These are phyloP conservation scores for Itoplectis maculator DNA, from an alignment of 2,888 invertebrate genomes.

Conservation along the genomic window DNA sequence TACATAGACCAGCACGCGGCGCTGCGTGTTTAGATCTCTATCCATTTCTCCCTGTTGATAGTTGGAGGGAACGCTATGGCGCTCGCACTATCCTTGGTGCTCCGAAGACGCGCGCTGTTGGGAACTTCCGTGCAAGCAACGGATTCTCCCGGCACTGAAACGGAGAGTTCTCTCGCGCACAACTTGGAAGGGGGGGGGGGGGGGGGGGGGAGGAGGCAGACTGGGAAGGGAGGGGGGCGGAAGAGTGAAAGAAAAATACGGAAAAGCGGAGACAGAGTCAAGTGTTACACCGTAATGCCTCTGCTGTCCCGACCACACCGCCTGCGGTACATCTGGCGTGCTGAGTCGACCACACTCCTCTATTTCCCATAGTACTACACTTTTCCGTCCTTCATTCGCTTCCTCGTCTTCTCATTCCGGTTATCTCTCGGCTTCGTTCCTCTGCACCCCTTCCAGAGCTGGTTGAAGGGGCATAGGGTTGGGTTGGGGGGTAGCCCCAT, in stretches of 20 bases:
- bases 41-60: conserved; percentile 41
- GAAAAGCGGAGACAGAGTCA: conserved; percentile 57
- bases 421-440: conserved; percentile 15
- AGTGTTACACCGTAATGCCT: conserved; percentile 71
- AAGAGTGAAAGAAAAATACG: conserved; percentile 36
- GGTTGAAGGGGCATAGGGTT: too few species aligned
- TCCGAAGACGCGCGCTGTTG: not conserved
- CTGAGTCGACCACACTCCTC: conserved; percentile 70
- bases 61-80: not conserved
- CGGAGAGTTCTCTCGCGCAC: conserved; percentile 19
- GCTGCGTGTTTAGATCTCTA: conserved; percentile 45
- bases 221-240: too few species aligned
- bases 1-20: not conserved
- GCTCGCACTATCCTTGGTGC: not conserved
- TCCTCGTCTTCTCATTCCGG: conserved; percentile 44
- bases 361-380: conserved; percentile 66
- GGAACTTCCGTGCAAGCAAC: conserved; percentile 54
- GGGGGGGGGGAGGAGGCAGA: conserved; percentile 25
- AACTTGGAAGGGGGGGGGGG: conserved; percentile 14
- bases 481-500: too few species aligned
- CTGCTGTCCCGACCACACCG: conserved; percentile 69
- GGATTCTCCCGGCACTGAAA: conserved; percentile 38
- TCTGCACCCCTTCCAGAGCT: too few species aligned
- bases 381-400: conserved; percentile 55
- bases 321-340: conserved; percentile 77